A percentile compares a stretch with the other conserved stretches of the same genome.
phyloP scores from a whole-genome alignment of 2,113 vertebrate genomes.

The Corapipo altera region DNA sequence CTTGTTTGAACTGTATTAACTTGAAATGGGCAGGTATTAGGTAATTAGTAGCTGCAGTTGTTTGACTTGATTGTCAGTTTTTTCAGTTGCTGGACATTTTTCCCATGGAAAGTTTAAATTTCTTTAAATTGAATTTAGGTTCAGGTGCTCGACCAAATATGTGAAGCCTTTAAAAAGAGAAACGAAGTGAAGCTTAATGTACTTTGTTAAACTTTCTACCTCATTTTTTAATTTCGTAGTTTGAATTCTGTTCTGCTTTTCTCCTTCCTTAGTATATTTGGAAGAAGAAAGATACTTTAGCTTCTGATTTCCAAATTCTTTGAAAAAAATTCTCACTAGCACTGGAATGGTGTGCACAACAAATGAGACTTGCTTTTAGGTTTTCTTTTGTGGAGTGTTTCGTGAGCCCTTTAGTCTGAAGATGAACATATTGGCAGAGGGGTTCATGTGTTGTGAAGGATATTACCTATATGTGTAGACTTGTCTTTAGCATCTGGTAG shows the following conservation, averaged over 20 bases:
- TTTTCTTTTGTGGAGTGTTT: neutral
- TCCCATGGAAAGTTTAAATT: neutral
- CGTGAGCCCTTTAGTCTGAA: neutral
- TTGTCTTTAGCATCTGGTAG: neutral
- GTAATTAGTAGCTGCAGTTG: neutral
- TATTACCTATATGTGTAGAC: neutral
- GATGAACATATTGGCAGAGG: rapidly evolving
- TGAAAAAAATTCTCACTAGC: neutral
- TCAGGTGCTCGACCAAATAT: neutral
- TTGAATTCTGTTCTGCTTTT: neutral
- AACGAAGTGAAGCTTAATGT: neutral
- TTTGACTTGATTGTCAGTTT: neutral
- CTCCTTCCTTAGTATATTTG: neutral
- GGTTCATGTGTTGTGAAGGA: neutral
- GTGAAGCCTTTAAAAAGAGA: neutral
- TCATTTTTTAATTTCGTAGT: neutral
- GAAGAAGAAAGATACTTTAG: neutral
- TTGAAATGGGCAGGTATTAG: neutral
- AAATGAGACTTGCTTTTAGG: neutral
- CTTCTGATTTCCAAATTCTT: neutral
- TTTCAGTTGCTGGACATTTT: neutral
- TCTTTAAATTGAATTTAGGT: neutral
- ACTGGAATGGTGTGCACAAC: neutral
- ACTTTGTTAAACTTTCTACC: neutral
- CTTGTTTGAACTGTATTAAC: neutral